Evolutionary conservation across 2,113 vertebrate genomes (phyloP).

Genomic region (Cryptomyrus ogoouensis): DNA sequence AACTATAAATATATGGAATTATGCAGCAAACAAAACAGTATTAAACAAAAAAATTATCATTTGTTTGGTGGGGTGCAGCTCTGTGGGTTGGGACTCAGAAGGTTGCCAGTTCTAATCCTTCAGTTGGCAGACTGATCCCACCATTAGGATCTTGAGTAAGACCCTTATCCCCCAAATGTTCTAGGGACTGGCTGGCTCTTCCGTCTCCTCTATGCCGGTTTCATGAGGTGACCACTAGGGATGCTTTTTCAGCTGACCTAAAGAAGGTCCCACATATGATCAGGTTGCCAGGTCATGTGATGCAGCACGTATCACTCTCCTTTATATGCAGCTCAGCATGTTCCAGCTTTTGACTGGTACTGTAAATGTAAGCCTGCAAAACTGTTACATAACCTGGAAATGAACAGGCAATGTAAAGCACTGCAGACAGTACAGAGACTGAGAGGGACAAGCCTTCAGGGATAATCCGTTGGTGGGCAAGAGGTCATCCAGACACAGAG

Average conservation of each 20-base stretch:
- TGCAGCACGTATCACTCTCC: not conserved
- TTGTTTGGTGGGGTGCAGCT: not conserved
- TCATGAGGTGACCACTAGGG: not conserved
- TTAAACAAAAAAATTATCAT: not conserved
- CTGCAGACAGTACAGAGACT: not conserved
- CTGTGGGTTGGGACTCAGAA: not conserved
- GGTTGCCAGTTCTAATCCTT: not conserved
- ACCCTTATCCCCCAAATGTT: too few relatives aligned
- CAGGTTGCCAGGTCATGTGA: not conserved
- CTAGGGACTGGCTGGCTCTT: not conserved
- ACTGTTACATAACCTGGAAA: not conserved
- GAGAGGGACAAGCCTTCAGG: not conserved
- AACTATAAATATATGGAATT: not conserved
- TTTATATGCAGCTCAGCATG: not conserved
- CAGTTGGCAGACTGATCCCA: too few relatives aligned
- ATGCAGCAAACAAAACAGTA: not conserved
- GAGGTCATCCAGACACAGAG: not conserved
- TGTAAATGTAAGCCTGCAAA: not conserved
- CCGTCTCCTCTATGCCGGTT: not conserved
- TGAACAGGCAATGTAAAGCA: not conserved
- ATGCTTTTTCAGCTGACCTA: not conserved
- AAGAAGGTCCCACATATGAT: not conserved
- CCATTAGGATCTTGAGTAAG: too few relatives aligned
- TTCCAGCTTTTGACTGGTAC: not conserved
- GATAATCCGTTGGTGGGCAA: not conserved